Base-by-base conservation (phyloP, 2,888 invertebrate genomes). In the Chrysina gloriosa region DNA sequence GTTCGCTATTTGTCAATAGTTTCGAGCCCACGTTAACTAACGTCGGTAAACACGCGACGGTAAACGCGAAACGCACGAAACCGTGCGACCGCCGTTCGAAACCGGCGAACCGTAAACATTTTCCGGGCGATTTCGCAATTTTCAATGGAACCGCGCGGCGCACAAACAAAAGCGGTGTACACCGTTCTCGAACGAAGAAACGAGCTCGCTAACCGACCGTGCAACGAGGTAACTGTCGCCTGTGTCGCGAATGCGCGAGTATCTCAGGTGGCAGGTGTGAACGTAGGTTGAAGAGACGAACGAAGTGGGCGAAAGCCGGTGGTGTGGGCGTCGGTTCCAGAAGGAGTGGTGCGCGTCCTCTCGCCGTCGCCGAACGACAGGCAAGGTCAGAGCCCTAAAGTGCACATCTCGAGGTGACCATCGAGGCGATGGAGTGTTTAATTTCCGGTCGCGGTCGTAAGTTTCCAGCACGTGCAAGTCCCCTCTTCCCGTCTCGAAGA, bases 211-310 rank as follows among this genome's bases (percentile, higher is more conserved):
- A 75, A 71, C 70, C 68, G 71, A 68, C 72, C 72, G 9, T 39
- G 39, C 14, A 39, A 39, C 39, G n/a, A n/a, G 11, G 36, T 25
- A 52, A 52, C 21, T 27, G 27, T 52, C 42, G 72, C 72, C 72
- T 72, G 73, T 58, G 58, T 67, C 69, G 73, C 66, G 71, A 54
- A 54, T 34, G 4, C 54, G 31, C 34, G 48, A 21, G 63, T 31
- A 7, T 29, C 34, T 29, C 63, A 47, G 45, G 70, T 63, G 72
- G 73, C 76, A 77, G 77, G 77, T 77, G 77, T 72, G 75, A 73
- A 74, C 71, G 77, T 77, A 74, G 77, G 77, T 67, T 71, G 75
- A 70, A 69, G 72, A 45, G 63, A 63, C 63, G 19, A 31, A 48
- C 6, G 70, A 25, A 5, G 67, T 61, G 39, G 67, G 67, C 61